A percentile compares a stretch with the other conserved stretches of the same genome.
phyloP scores from a whole-genome alignment of 1,140 invertebrate genomes.

The Bombus polaris region DNA sequence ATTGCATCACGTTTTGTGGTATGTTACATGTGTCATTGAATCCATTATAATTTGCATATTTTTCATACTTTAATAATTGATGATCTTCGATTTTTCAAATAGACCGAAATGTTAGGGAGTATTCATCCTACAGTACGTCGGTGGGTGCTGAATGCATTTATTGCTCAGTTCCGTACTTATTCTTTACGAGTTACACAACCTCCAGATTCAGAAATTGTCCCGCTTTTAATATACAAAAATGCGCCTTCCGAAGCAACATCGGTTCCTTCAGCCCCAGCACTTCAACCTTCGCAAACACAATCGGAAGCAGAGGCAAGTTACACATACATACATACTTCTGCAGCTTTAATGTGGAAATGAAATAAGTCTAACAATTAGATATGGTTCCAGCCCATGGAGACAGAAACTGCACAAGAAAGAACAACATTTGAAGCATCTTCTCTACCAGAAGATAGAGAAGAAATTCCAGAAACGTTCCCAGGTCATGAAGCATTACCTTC shows the following conservation, averaged over 20 bases:
- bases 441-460: slow-evolving; percentile 71
- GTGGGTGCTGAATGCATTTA: slow-evolving; percentile 58
- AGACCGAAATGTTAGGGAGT: slow-evolving; percentile 57
- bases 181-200: slow-evolving; percentile 54
- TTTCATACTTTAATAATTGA: neutral
- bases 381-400: slow-evolving; percentile 76
- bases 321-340: neutral
- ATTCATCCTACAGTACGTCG: slow-evolving; percentile 52
- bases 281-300: slow-evolving; percentile 50
- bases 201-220: slow-evolving; percentile 63
- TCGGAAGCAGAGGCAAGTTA: slow-evolving; percentile 69
- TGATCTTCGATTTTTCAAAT: slow-evolving; percentile 30
- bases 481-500: slow-evolving; percentile 79
- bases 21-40: slow-evolving; percentile 33
- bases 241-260: slow-evolving; percentile 26
- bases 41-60: neutral
- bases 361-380: neutral
- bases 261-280: slow-evolving; percentile 25
- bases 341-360: neutral
- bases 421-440: slow-evolving; percentile 60
- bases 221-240: slow-evolving; percentile 70
- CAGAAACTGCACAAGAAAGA: slow-evolving; percentile 68
- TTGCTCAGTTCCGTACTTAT: slow-evolving; percentile 61
- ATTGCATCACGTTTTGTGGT: slow-evolving; percentile 66
- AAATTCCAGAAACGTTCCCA: slow-evolving; percentile 76